phyloP scores from a whole-genome alignment of 35 echinoderm and acorn worm species.

The Stichopus chloronotus region DNA sequence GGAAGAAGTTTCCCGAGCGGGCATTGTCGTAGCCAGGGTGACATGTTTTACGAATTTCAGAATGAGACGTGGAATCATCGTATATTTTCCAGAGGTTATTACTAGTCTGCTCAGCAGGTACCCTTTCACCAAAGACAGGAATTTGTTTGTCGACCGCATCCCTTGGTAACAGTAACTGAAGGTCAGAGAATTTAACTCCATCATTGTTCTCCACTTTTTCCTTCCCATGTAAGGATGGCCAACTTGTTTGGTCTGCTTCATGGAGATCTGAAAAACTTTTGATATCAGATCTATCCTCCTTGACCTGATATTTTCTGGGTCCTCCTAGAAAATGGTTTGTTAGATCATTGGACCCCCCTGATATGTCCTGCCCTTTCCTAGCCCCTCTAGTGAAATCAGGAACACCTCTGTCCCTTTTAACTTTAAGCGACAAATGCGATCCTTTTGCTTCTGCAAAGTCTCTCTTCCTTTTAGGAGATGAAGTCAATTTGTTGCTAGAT shows the following conservation, averaged over 20 bases:
- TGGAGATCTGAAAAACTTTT: not conserved
- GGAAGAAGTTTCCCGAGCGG: not conserved
- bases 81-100: not conserved
- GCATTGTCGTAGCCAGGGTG: not conserved
- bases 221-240: not conserved
- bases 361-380: not conserved
- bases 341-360: not conserved
- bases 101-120: not conserved
- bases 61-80: not conserved
- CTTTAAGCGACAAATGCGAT: not conserved
- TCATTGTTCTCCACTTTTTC: not conserved
- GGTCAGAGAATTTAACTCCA: not conserved
- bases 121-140: not conserved
- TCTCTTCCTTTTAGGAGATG: not conserved
- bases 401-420: not conserved
- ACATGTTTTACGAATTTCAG: not conserved
- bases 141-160: too few species aligned
- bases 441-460: not conserved
- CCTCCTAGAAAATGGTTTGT: not conserved
- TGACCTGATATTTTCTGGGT: not conserved
- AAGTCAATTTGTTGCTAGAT: not conserved
- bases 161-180: not conserved
- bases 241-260: not conserved
- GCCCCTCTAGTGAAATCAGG: not conserved
- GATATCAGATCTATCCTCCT: not conserved